phyloP scores from a whole-genome alignment of 2,797 vertebrate genomes.

The Enteromius trimaculatus region DNA sequence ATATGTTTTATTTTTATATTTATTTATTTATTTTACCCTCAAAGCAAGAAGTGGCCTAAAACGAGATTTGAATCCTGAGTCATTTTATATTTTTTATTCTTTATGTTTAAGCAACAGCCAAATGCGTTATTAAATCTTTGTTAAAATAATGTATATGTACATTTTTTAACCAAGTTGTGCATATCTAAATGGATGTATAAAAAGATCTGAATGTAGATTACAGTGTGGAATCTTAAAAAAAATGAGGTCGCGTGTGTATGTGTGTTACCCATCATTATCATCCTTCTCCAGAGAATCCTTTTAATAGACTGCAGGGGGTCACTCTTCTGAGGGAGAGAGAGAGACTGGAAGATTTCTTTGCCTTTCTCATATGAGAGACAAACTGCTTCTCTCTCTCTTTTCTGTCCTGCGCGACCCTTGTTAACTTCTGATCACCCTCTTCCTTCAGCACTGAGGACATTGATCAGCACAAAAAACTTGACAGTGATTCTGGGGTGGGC shows the following conservation, averaged over 20 bases:
- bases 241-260: constrained; percentile 42
- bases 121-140: background rate
- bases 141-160: background rate
- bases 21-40: background rate
- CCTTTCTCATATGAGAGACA: constrained; percentile 11
- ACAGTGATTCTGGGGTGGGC: constrained; percentile 94
- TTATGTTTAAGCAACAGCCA: background rate
- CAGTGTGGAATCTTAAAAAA: constrained; percentile 34
- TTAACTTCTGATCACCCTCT: background rate
- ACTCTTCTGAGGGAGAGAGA: constrained; percentile 39
- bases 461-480: constrained; percentile 87
- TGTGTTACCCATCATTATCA: constrained; percentile 38
- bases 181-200: constrained; percentile 3
- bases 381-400: constrained; percentile 20
- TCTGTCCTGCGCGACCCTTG: background rate
- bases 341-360: background rate
- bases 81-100: no score
- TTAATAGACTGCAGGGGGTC: constrained; percentile 54
- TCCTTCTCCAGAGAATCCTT: constrained; percentile 46
- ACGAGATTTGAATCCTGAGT: background rate
- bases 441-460: constrained; percentile 82
- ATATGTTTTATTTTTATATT: background rate
- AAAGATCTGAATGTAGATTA: constrained; percentile 30
- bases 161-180: background rate
- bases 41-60: background rate